These are phyloP conservation scores for Tachina fera DNA, from an alignment of 2,888 invertebrate genomes.

Conservation along the genomic window DNA sequence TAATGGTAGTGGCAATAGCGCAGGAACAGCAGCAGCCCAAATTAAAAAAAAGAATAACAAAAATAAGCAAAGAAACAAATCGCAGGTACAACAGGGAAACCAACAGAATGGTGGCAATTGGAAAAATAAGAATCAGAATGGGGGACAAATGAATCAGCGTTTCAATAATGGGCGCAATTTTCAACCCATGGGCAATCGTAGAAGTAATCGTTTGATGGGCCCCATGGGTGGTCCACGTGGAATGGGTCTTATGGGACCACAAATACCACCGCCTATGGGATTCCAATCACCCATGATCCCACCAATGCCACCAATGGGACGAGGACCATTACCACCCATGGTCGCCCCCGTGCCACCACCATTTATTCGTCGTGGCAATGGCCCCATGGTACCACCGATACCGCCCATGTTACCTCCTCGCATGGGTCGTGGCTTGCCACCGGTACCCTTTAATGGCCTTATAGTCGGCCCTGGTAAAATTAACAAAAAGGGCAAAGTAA, in stretches of 20 bases:
- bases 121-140: conserved; percentile 58
- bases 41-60: conserved; percentile 74
- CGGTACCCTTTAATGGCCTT: conserved; percentile 72
- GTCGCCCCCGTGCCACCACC: conserved; percentile 75
- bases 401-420: conserved; percentile 75
- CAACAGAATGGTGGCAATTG: conserved; percentile 53
- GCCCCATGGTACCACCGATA: conserved; percentile 75
- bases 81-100: conserved; percentile 43
- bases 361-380: conserved; percentile 76
- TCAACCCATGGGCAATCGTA: conserved; percentile 59
- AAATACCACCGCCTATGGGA: conserved; percentile 74
- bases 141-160: conserved; percentile 62
- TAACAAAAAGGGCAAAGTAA: conserved; percentile 78
- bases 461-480: conserved; percentile 75
- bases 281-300: conserved; percentile 78
- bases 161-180: conserved; percentile 69
- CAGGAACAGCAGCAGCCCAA: conserved; percentile 36
- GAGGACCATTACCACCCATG: conserved; percentile 68
- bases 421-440: conserved; percentile 75
- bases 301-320: conserved; percentile 73
- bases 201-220: conserved; percentile 74
- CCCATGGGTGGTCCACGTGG: conserved; percentile 73
- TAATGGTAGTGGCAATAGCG: conserved; percentile 27
- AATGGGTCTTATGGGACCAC: conserved; percentile 75
- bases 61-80: conserved; percentile 72